A percentile compares a stretch with the other conserved stretches of the same genome.
Evolutionary conservation across 2,888 invertebrate genomes (phyloP).

Genomic region (Nephrotoma appendiculata): DNA sequence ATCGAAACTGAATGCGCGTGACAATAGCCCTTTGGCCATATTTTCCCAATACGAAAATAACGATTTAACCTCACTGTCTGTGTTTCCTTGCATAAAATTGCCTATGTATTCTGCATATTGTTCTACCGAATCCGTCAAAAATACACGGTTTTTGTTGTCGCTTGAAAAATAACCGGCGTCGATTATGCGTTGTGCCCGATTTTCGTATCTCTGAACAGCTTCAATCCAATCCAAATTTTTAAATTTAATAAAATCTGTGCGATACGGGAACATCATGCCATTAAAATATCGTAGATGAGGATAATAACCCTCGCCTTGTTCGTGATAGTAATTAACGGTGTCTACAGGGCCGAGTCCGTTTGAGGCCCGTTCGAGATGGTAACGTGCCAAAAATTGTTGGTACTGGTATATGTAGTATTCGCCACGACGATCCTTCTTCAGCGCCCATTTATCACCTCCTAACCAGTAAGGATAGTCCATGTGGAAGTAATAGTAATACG

Average conservation of each 20-base stretch:
- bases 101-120: constrained; percentile 35
- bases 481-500: constrained; percentile 52
- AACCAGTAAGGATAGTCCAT: constrained; percentile 58
- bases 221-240: constrained; percentile 21
- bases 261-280: constrained; percentile 50
- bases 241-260: constrained; percentile 31
- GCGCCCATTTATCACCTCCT: constrained; percentile 32
- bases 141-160: constrained; percentile 24
- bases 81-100: constrained; percentile 39
- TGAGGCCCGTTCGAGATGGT: constrained; percentile 51
- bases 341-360: constrained; percentile 48
- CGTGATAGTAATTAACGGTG: constrained; percentile 38
- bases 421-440: constrained; percentile 41
- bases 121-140: constrained; percentile 21
- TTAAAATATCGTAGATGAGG: constrained; percentile 47
- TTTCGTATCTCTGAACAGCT: constrained; percentile 36
- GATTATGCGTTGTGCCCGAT: constrained; percentile 43
- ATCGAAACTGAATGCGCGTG: constrained; percentile 27
- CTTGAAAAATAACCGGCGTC: constrained; percentile 38
- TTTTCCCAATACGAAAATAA: constrained; percentile 39
- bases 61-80: constrained; percentile 35
- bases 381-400: constrained; percentile 52
- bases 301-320: constrained; percentile 44
- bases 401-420: constrained; percentile 49
- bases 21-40: constrained; percentile 38